Base-by-base conservation (phyloP, 2,113 vertebrate species). In the Chinchilla lanigera region DNA sequence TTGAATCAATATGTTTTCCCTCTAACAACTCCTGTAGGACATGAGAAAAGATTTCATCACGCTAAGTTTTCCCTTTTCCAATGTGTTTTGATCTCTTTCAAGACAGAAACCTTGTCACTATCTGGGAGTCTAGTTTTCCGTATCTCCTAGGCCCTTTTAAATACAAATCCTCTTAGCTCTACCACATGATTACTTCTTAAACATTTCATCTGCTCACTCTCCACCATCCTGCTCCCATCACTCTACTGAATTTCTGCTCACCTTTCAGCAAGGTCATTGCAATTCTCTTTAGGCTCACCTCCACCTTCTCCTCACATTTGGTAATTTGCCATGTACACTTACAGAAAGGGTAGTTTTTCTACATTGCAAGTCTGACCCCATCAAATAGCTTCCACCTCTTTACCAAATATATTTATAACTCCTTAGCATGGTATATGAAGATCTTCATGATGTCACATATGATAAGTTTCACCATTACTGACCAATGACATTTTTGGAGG, bases 401-500 rank as follows among this genome's bases (percentile, higher is more conserved):
- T 87, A 83, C 19, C 67, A 95, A 93, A 58, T 65, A 75, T 61
- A 81, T 85, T 63, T 19, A 20, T 73, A 95, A 67, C 8, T 82
- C 30, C 14, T 63, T 63, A 78, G 16, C 28, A 44, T 65, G 81
- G 61, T 4, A 41, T 38, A 41, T 35, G 17, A 90, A 95, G 52
- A 71, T 3, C 30, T 65, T 47, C 11, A 47, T 38, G 17, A 63
- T 20, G 69, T 17, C 17, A 77, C 0, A 3, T 56, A 14, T 58
- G 28, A 14, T 58, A 26, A 14, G 16, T 20, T 58, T 90, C 24
- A 52, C 28, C 54, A 50, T 58, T 73, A 44, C 28, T 69, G 30
- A 26, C 35, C 60, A 56, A 13, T 35, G 30, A 80, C 69, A 60
- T 13, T 80, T 67, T 24, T 41, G 26, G 50, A 92, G 33, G 26